A percentile compares a stretch with the other conserved stretches of the same genome.
phyloP scores from a whole-genome alignment of 2,113 vertebrate genomes.

The Nyctereutes procyonoides region DNA sequence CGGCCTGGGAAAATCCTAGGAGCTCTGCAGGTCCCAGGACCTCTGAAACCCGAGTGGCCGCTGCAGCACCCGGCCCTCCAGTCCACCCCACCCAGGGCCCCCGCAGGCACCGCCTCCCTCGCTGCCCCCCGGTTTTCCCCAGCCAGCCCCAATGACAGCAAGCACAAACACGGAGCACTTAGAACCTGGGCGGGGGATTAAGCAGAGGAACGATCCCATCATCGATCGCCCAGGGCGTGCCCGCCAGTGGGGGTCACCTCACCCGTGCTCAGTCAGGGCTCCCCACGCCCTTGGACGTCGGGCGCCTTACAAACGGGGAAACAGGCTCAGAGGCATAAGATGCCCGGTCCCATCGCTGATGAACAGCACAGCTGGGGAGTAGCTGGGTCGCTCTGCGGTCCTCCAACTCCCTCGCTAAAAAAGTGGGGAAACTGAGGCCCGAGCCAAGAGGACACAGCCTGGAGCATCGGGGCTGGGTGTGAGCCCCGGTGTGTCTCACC shows the following conservation, averaged over 20 bases:
- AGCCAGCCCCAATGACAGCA: background rate
- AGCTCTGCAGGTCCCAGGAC: constrained; percentile 77
- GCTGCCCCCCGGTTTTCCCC: background rate
- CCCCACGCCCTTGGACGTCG: background rate
- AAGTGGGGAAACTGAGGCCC: background rate
- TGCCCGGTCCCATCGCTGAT: accelerated
- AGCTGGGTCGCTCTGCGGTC: background rate
- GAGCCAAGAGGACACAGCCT: accelerated
- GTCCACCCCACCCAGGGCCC: background rate
- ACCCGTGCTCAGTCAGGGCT: accelerated
- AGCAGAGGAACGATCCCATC: accelerated
- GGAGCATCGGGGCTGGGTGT: accelerated
- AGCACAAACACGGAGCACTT: background rate
- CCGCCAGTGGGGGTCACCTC: background rate
- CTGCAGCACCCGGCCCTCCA: constrained; percentile 36
- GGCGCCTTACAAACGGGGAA: background rate
- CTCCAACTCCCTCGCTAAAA: background rate
- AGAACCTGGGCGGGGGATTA: background rate
- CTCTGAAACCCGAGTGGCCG: constrained; percentile 88
- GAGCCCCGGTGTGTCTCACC: background rate
- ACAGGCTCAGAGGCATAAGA: background rate
- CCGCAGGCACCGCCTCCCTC: background rate
- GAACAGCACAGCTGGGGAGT: accelerated
- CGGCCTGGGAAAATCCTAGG: constrained; percentile 93
- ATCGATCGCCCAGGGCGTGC: accelerated